phyloP scores from a whole-genome alignment of 2,113 vertebrate species.

The Apeltes quadracus region DNA sequence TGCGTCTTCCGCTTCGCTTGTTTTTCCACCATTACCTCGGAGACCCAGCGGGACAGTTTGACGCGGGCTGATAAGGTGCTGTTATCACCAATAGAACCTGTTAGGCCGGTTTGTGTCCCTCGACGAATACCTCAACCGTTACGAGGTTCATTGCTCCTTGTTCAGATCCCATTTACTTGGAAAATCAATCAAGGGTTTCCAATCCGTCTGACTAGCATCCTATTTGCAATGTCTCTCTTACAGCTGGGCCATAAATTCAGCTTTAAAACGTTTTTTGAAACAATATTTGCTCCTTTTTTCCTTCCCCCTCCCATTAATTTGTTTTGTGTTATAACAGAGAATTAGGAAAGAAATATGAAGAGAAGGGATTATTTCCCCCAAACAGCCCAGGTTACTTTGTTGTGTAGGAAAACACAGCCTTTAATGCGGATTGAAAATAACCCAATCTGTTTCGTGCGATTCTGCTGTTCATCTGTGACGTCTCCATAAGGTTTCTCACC shows the following conservation, averaged over 20 bases:
- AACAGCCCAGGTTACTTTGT: conserved; percentile 2
- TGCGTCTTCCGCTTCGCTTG: background rate
- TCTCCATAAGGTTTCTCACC: conserved; percentile 24
- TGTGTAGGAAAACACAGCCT: background rate
- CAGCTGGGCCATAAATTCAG: background rate
- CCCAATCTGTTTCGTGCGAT: conserved; percentile 13
- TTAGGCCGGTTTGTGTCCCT: conserved; percentile 34
- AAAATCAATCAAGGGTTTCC: conserved; percentile 2
- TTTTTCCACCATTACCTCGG: conserved; percentile 60
- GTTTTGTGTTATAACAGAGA: background rate
- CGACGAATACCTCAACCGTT: conserved; percentile 4
- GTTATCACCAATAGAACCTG: conserved; percentile 45
- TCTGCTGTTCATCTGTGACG: conserved; percentile 38
- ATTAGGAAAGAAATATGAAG: background rate
- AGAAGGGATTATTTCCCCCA: background rate
- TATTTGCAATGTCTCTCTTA: background rate
- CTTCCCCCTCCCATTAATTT: background rate
- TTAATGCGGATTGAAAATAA: conserved; percentile 37
- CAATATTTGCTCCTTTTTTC: background rate
- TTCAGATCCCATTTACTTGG: background rate
- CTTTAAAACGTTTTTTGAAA: background rate
- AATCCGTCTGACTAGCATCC: background rate
- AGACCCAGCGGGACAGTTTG: conserved; percentile 59
- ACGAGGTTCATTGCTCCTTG: conserved; percentile 21
- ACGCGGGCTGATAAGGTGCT: conserved; percentile 42